Evolutionary conservation across 1,140 invertebrate genomes (phyloP).

Genomic region (Drosophila chauvacae): DNA sequence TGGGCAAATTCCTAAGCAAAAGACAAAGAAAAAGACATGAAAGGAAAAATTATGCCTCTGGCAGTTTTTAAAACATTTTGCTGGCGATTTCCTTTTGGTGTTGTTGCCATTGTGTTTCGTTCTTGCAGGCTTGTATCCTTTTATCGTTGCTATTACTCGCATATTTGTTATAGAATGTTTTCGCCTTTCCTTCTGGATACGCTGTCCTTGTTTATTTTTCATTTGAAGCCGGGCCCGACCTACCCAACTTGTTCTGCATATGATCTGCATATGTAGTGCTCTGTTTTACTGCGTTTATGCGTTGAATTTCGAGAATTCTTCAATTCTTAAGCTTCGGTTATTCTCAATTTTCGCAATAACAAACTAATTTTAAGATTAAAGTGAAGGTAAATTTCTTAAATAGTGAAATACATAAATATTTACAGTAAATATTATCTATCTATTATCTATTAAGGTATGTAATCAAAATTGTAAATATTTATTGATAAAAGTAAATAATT

Average conservation of each 20-base stretch:
- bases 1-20: constrained; percentile 55
- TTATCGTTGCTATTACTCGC: constrained; percentile 76
- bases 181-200: constrained; percentile 58
- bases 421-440: no score
- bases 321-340: no score
- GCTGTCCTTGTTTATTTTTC: constrained; percentile 73
- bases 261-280: constrained; percentile 48
- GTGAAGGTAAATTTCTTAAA: background rate
- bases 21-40: constrained; percentile 52
- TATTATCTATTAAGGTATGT: no score
- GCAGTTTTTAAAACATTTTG: constrained; percentile 59
- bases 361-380: background rate
- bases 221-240: constrained; percentile 49
- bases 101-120: constrained; percentile 31
- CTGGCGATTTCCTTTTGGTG: constrained; percentile 51
- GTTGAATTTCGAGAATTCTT: background rate
- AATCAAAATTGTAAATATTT: no score
- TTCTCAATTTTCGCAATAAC: background rate
- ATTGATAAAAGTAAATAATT: background rate
- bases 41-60: constrained; percentile 58
- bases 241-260: constrained; percentile 66
- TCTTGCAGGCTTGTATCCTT: constrained; percentile 39
- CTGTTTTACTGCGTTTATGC: constrained; percentile 2
- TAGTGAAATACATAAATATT: background rate
- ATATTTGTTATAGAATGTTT: constrained; percentile 71